Conservation (phyloP, 2,888 invertebrate genomes). For the Linnaemya tessellans region DNA sequence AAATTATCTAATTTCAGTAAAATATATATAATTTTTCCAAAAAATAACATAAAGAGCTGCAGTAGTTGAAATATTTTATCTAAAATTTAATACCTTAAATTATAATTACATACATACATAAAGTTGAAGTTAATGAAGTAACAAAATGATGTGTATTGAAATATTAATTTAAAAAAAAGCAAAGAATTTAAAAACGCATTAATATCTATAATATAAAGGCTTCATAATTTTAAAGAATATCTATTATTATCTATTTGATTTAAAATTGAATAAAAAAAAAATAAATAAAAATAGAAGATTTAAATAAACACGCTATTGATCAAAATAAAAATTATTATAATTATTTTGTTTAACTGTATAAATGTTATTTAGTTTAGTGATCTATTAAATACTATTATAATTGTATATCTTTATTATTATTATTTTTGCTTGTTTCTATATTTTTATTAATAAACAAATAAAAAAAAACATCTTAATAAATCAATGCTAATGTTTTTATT, state of each 20-base stretch:
- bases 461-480: conserved; percentile 46
- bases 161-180: neutral
- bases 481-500: conserved; percentile 18
- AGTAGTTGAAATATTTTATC: conserved; percentile 53
- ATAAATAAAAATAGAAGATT: conserved; percentile 1
- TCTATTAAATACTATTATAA: conserved; percentile 67
- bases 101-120: conserved; percentile 1
- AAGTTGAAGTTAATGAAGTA: conserved; percentile 6
- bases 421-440: conserved; percentile 74
- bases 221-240: conserved; percentile 1
- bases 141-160: neutral
- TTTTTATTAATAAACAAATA: conserved; percentile 73
- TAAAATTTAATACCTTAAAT: conserved; percentile 10
- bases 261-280: conserved; percentile 5
- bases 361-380: conserved; percentile 71
- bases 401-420: conserved; percentile 76
- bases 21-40: neutral
- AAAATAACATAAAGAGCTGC: conserved; percentile 30
- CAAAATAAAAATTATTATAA: conserved; percentile 39
- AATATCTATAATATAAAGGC: neutral
- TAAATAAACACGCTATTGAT: neutral
- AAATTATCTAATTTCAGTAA: neutral
- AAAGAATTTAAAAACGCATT: neutral
- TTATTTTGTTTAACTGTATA: conserved; percentile 71
- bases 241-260: neutral